phyloP scores from a whole-genome alignment of 2,113 vertebrate species.

The Mohoua ochrocephala region DNA sequence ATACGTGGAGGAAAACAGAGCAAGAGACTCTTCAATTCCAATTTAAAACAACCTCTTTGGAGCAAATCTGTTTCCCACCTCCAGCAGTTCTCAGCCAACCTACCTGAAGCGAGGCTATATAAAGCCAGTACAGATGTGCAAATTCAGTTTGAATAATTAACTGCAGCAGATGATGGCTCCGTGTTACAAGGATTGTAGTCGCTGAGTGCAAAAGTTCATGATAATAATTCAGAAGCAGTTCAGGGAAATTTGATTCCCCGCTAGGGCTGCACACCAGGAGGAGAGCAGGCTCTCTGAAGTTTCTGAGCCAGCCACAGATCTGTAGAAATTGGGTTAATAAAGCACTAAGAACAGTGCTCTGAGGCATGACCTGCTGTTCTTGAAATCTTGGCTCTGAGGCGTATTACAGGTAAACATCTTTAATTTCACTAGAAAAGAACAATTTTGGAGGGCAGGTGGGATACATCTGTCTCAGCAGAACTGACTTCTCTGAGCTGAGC shows the following conservation, averaged over 20 bases:
- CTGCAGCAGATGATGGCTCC: not conserved
- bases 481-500: not conserved
- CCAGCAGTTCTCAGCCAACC: not conserved
- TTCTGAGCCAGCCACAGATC: not conserved
- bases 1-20: not conserved
- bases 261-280: not conserved
- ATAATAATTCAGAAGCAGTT: not conserved
- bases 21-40: not conserved
- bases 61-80: not conserved
- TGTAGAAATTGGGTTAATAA: not conserved
- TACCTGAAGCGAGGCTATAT: not conserved
- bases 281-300: not conserved
- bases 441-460: not conserved
- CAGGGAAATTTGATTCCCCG: not conserved
- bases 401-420: not conserved
- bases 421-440: not conserved
- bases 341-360: not conserved
- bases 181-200: not conserved
- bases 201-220: not conserved
- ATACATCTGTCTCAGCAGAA: not conserved
- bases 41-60: not conserved
- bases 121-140: not conserved
- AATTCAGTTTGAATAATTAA: conserved; percentile 16
- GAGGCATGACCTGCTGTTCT: not conserved
- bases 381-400: not conserved